Evolutionary conservation across 1,140 invertebrate genomes (phyloP).

Genomic region (Pogonomyrmex barbatus): DNA sequence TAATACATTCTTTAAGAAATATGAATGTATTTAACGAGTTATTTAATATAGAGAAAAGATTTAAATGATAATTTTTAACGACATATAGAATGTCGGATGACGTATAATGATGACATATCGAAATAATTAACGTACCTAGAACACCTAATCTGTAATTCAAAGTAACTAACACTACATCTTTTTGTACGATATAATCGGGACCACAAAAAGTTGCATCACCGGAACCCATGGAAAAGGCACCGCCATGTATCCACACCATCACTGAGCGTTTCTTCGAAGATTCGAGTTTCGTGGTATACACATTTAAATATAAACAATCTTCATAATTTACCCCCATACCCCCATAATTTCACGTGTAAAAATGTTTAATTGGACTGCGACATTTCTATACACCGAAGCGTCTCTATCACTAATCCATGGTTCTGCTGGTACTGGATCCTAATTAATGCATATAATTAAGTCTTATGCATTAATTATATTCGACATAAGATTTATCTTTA

Average conservation of each 20-base stretch:
- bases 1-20: no score
- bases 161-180: slow-evolving; percentile 87
- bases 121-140: slow-evolving; percentile 81
- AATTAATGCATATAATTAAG: background rate
- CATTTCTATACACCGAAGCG: slow-evolving; percentile 86
- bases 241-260: slow-evolving; percentile 88
- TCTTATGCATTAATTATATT: background rate
- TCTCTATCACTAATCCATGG: slow-evolving; percentile 87
- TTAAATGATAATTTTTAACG: background rate
- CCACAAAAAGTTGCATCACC: slow-evolving; percentile 80
- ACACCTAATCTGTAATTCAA: slow-evolving; percentile 87
- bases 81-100: background rate
- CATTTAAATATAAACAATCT: slow-evolving; percentile 95
- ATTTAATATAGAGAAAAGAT: background rate
- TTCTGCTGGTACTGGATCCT: slow-evolving; percentile 87
- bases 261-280: slow-evolving; percentile 75
- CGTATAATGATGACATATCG: background rate
- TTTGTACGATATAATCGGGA: slow-evolving; percentile 85
- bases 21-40: background rate
- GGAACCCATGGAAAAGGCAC: slow-evolving; percentile 86
- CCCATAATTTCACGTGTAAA: slow-evolving; percentile 64
- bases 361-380: slow-evolving; percentile 82
- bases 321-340: no score
- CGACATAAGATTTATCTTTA: no score
- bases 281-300: slow-evolving; percentile 88